Conservation (phyloP, 2,113 vertebrate species). For the Callospermophilus lateralis region DNA sequence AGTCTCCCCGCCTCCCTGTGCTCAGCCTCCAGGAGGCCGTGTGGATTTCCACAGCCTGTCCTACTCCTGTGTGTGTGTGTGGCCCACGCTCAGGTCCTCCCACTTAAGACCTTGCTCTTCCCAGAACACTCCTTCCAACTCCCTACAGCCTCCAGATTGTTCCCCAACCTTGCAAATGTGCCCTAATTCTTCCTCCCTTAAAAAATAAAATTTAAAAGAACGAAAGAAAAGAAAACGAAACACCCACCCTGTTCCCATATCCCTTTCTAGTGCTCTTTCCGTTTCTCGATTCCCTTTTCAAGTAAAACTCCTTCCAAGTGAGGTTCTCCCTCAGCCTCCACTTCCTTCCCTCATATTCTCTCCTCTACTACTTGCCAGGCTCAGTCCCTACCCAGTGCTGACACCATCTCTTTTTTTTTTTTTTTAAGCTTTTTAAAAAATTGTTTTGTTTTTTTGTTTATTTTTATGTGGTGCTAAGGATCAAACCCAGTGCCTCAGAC, state of each 20-base stretch:
- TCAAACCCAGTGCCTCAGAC: too few relatives aligned
- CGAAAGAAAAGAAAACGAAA: too few relatives aligned
- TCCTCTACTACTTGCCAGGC: too few relatives aligned
- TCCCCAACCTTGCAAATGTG: not conserved
- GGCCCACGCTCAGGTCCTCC: not conserved
- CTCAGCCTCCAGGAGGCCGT: not conserved
- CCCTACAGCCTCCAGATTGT: not conserved
- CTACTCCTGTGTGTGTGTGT: too few relatives aligned
- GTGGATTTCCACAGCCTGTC: too few relatives aligned
- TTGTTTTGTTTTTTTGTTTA: too few relatives aligned
- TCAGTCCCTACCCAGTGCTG: fast-evolving
- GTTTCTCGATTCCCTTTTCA: not conserved
- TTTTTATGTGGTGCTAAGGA: too few relatives aligned
- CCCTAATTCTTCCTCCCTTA: not conserved
- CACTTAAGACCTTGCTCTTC: not conserved
- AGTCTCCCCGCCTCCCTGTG: not conserved
- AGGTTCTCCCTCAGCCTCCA: not conserved
- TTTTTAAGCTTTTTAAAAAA: too few relatives aligned
- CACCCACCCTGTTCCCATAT: not conserved
- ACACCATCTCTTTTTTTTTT: not conserved
- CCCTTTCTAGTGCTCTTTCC: not conserved
- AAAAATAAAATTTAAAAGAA: not conserved
- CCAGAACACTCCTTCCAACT: not conserved
- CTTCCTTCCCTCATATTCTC: not conserved
- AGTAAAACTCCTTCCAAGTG: not conserved